Evolutionary conservation across 2,797 vertebrate species (phyloP).

Genomic region (Huso huso): DNA sequence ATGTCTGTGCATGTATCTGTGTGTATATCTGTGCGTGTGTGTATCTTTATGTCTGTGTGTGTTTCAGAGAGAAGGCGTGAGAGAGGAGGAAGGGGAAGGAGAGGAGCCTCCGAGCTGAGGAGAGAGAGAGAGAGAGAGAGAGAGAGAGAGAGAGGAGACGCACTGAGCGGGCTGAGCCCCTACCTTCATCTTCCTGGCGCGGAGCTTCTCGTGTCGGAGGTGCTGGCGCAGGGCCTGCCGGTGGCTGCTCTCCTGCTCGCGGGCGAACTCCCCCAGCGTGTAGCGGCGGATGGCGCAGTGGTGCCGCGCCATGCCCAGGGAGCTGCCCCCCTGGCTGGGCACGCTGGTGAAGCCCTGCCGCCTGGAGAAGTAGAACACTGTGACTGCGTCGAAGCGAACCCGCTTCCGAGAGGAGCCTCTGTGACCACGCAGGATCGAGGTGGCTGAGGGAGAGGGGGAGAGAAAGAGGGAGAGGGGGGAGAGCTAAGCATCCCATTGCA

Average conservation of each 20-base stretch:
- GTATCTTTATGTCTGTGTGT: no score
- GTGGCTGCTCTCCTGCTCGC: slow-evolving; percentile 83
- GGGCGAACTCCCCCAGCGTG: slow-evolving; percentile 87
- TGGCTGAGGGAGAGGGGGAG: slow-evolving; percentile 56
- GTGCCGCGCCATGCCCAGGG: slow-evolving; percentile 86
- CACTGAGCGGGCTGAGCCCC: background rate
- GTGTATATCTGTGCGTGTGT: no score
- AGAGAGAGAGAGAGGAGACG: background rate
- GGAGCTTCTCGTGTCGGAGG: slow-evolving; percentile 90
- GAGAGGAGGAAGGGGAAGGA: no score
- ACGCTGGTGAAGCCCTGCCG: slow-evolving; percentile 92
- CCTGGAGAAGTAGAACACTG: slow-evolving; percentile 88
- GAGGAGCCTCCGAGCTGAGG: no score
- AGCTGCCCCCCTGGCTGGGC: slow-evolving; percentile 91
- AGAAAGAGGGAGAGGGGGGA: background rate
- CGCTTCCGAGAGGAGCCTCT: slow-evolving; percentile 76
- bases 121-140: no score
- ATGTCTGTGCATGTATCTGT: no score
- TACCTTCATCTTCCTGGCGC: slow-evolving; percentile 90
- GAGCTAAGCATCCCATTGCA: background rate
- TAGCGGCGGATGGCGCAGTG: slow-evolving; percentile 84
- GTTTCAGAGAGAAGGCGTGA: no score
- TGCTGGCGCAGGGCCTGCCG: slow-evolving; percentile 78
- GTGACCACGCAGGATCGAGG: slow-evolving; percentile 84
- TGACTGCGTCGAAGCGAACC: slow-evolving; percentile 88